phyloP scores from a whole-genome alignment of 2,113 vertebrate genomes.

The Planiliza haematocheilus region DNA sequence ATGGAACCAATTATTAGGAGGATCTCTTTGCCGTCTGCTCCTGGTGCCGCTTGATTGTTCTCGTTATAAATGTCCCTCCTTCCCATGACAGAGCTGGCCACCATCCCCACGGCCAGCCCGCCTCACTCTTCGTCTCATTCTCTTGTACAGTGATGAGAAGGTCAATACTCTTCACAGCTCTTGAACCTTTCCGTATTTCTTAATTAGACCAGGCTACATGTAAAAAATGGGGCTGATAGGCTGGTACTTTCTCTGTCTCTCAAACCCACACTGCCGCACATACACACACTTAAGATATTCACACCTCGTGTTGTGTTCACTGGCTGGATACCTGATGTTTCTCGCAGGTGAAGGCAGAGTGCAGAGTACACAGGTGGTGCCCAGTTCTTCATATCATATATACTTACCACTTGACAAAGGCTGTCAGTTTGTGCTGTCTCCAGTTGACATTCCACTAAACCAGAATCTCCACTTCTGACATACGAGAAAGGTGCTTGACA shows the following conservation, averaged over 20 bases:
- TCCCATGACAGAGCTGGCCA: conserved; percentile 69
- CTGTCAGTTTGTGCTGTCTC: conserved; percentile 35
- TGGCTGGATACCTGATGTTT: conserved; percentile 35
- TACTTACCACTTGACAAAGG: conserved; percentile 46
- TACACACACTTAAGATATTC: conserved; percentile 27
- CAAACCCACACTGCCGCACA: conserved; percentile 3
- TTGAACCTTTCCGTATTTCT: conserved; percentile 84
- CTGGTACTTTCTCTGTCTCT: conserved; percentile 27
- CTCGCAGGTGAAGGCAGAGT: conserved; percentile 43
- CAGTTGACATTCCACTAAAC: conserved; percentile 37
- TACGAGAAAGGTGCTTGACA: conserved; percentile 24
- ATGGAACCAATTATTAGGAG: conserved; percentile 83
- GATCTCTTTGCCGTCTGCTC: conserved; percentile 70
- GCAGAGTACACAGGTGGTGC: conserved; percentile 26
- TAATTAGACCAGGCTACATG: conserved; percentile 83
- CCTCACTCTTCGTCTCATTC: conserved; percentile 63
- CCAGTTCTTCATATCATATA: conserved; percentile 32
- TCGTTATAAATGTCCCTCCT: conserved; percentile 71
- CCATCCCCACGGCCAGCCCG: conserved; percentile 38
- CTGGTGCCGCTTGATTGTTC: conserved; percentile 74
- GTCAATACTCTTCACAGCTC: conserved; percentile 82
- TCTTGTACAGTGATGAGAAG: conserved; percentile 77
- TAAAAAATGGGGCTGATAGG: conserved; percentile 64
- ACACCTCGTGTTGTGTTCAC: conserved; percentile 23
- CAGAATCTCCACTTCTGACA: conserved; percentile 30